phyloP scores from a whole-genome alignment of 2,888 invertebrate genomes.

The Orchesella flavescens region DNA sequence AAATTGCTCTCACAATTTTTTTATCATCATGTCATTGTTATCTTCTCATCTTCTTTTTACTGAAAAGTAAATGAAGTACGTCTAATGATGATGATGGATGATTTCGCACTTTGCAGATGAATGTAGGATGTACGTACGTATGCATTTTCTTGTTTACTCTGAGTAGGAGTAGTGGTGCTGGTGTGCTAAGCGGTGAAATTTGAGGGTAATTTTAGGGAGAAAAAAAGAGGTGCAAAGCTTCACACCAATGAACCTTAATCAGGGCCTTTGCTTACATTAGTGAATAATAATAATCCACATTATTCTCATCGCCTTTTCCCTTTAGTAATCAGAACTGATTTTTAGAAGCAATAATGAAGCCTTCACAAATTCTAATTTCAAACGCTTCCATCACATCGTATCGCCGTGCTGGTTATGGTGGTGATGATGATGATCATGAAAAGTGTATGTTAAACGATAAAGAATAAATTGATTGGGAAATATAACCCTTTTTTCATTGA shows the following conservation, averaged over 20 bases:
- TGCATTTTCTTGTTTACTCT: slow-evolving; percentile 51
- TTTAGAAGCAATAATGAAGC: slow-evolving; percentile 38
- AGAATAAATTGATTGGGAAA: not conserved
- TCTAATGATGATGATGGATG: slow-evolving; percentile 58
- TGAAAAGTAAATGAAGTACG: slow-evolving; percentile 60
- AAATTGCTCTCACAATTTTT: slow-evolving; percentile 59
- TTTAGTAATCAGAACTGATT: slow-evolving; percentile 31
- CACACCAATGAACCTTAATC: slow-evolving; percentile 46
- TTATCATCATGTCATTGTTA: slow-evolving; percentile 52
- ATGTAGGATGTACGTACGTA: slow-evolving; percentile 1
- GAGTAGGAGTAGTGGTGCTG: too few species aligned
- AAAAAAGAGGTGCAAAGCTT: slow-evolving; percentile 53
- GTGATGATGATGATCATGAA: not conserved
- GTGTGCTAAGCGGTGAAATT: slow-evolving; percentile 35
- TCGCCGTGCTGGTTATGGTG: not conserved
- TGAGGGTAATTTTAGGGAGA: slow-evolving; percentile 41
- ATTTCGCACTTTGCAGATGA: slow-evolving; percentile 55
- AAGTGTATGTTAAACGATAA: not conserved
- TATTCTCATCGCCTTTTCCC: slow-evolving; percentile 7
- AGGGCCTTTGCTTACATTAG: slow-evolving; percentile 43
- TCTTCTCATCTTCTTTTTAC: slow-evolving; percentile 26
- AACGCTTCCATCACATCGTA: not conserved
- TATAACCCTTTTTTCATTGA: not conserved
- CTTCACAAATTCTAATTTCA: slow-evolving; percentile 10
- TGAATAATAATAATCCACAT: slow-evolving; percentile 11